Conservation (phyloP, 2,797 vertebrate species). For the Myoxocephalus aenaeus region DNA sequence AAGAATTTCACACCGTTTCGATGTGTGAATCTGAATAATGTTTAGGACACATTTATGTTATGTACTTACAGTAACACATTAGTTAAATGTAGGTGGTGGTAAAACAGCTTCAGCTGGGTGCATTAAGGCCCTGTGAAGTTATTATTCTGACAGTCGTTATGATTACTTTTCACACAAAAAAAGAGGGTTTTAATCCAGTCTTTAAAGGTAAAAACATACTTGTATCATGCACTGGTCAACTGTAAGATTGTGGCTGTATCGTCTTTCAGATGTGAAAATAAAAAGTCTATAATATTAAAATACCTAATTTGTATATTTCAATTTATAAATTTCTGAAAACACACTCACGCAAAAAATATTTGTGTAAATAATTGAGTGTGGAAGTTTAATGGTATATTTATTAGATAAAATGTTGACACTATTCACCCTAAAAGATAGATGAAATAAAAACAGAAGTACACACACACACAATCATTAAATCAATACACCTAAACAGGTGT, state of each 20-base stretch:
- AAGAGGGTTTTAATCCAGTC: background rate
- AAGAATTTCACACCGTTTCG: background rate
- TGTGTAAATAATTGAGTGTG: background rate
- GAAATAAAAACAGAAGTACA: background rate
- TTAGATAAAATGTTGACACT: too few relatives aligned
- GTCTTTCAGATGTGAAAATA: background rate
- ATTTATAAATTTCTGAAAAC: too few relatives aligned
- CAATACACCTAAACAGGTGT: background rate
- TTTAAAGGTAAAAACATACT: background rate
- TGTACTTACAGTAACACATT: background rate
- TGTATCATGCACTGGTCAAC: too few relatives aligned
- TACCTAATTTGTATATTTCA: background rate
- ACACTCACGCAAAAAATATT: too few relatives aligned
- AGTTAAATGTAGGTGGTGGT: background rate
- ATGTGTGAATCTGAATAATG: background rate
- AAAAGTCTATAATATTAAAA: background rate
- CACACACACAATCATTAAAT: conserved; percentile 1
- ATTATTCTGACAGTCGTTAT: background rate
- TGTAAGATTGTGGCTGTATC: background rate
- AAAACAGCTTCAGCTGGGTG: background rate
- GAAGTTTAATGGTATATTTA: background rate
- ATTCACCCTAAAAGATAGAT: background rate
- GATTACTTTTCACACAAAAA: background rate
- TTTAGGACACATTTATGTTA: background rate
- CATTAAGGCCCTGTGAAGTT: background rate